Conservation (phyloP, 2,113 vertebrate species). For the Polypterus senegalus region DNA sequence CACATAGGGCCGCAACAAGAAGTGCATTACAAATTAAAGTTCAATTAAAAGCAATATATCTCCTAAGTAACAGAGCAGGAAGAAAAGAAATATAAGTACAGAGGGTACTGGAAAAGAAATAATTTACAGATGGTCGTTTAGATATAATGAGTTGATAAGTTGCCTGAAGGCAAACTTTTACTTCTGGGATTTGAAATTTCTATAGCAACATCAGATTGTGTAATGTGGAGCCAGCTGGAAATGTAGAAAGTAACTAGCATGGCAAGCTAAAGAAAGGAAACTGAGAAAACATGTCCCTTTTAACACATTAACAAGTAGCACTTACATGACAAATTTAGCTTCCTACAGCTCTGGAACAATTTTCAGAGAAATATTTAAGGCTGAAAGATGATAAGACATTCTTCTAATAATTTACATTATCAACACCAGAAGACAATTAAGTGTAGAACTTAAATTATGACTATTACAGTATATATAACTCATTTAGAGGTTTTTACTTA, state of each 20-base stretch:
- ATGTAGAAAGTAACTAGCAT: constrained; percentile 2
- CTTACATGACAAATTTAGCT: background rate
- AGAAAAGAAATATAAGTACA: background rate
- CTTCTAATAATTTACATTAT: too few species aligned
- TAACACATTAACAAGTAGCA: background rate
- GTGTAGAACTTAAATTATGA: too few species aligned
- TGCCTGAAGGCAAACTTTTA: constrained; percentile 3
- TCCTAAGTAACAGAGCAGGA: background rate
- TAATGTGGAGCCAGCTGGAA: background rate
- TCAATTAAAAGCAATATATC: background rate
- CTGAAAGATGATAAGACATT: too few species aligned
- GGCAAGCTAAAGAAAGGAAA: background rate
- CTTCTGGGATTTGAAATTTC: constrained; percentile 3
- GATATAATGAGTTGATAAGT: constrained; percentile 6
- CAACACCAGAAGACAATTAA: too few species aligned
- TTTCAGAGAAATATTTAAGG: too few species aligned
- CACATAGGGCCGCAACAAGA: constrained; percentile 1
- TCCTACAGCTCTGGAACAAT: too few species aligned
- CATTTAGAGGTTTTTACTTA: too few species aligned
- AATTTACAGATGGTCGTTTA: constrained; percentile 8
- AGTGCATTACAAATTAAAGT: background rate
- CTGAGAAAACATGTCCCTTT: background rate
- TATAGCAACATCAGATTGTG: constrained; percentile 6
- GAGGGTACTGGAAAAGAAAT: constrained; percentile 1
- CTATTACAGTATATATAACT: too few species aligned